Percentiles rank a stretch among this genome's conserved stretches.
Conservation (phyloP, 2,888 invertebrate genomes). For the Carcina quercana region DNA sequence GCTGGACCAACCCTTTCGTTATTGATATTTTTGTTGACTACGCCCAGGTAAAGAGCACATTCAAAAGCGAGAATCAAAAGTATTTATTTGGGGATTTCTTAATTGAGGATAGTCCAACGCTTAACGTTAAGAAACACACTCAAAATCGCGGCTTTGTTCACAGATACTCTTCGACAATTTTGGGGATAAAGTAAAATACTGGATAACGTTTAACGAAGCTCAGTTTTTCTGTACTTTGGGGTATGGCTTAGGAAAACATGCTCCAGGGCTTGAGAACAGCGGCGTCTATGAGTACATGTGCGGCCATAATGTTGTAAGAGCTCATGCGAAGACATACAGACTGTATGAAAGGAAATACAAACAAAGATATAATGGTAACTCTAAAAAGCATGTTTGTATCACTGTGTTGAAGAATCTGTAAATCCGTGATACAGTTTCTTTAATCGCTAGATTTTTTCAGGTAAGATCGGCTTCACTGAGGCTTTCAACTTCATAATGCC, state of each 20-base stretch:
- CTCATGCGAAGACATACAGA: conserved; percentile 78
- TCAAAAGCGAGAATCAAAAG: too few species aligned
- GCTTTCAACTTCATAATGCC: too few species aligned
- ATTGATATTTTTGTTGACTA: conserved; percentile 77
- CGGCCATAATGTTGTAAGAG: conserved; percentile 75
- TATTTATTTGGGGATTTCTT: too few species aligned
- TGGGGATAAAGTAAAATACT: conserved; percentile 62
- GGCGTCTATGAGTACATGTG: conserved; percentile 77
- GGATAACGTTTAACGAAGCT: conserved; percentile 81
- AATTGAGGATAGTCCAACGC: too few species aligned
- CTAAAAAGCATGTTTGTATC: too few species aligned
- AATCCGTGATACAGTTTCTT: too few species aligned
- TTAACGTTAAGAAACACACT: too few species aligned
- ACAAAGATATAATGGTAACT: background rate
- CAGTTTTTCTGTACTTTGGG: conserved; percentile 56
- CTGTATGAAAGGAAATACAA: conserved; percentile 68
- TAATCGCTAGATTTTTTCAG: too few species aligned
- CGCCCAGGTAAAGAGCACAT: conserved; percentile 69
- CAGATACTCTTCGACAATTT: conserved; percentile 64
- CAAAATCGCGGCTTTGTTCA: too few species aligned
- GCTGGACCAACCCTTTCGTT: conserved; percentile 77
- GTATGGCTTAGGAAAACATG: conserved; percentile 63
- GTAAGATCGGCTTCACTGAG: too few species aligned
- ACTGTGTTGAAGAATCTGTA: too few species aligned
- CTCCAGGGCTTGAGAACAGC: conserved; percentile 61